Base-by-base conservation (phyloP, 2,113 vertebrate species). In the Marmota monax region DNA sequence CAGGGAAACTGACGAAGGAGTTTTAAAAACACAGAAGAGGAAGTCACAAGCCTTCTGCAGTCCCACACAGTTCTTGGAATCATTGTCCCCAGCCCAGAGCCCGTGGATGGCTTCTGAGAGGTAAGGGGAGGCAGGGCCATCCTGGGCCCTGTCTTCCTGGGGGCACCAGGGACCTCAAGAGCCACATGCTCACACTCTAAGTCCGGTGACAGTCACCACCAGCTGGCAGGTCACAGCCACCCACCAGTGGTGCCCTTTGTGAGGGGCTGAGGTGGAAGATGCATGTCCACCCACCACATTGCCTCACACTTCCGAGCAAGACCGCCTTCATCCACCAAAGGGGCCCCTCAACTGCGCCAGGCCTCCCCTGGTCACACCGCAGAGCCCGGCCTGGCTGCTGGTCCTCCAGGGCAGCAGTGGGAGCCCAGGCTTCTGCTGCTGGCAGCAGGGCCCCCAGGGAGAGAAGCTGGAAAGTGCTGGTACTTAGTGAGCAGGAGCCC, bases 121-220 rank as follows among this genome's bases (percentile, higher is more conserved):
- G 4, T 6, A 4, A 29, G 34, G 4, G 51, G n/a, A 16, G 34
- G 53, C n/a, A 16, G 27, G 61, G 3, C 17, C 13, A 0, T n/a
- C 32, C 70, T 2, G 20, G 79, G 23, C 0, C 1, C 34, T 25
- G 23, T 63, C 61, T 27, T 63, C 61, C 23, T 63, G 8, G 23
- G 23, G 58, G 58, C 56, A 58, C 58, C 22, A 61, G 58, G 23
- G 23, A 63, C 45, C 1, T 73, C 39, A 72, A 80, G 37, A 89
- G 39, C 58, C 16, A 42, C 2, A 10, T 27, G 18, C 32, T 65
- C n/a, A 22, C 37, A 51, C 3, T 13, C 39, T 69, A 23, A 51
- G 53, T 27, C 17, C 9, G 4, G 34, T 5, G 32, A 29, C 29
- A 67, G 25, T 10, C 13, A 23, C 48, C 16, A 45, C 45, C 45